Evolutionary conservation across 2,797 vertebrate species (phyloP).

Genomic region (Momotus momota): DNA sequence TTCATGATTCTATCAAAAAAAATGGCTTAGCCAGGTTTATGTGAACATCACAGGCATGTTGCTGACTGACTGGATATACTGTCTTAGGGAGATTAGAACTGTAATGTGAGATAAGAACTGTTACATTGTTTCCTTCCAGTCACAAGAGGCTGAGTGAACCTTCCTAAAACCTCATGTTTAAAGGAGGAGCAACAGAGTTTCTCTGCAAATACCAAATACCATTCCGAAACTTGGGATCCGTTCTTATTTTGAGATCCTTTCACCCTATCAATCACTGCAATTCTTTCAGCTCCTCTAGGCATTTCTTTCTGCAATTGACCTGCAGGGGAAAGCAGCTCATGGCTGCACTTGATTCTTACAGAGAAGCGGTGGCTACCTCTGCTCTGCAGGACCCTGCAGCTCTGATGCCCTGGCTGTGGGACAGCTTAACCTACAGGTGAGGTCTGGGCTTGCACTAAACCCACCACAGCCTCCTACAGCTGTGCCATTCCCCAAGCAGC

Average conservation of each 20-base stretch:
- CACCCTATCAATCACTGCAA: background rate
- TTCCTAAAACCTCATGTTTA: background rate
- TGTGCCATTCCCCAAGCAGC: rapidly evolving
- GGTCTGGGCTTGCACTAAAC: background rate
- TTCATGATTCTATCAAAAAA: background rate
- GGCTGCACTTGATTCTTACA: background rate
- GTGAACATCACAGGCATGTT: background rate
- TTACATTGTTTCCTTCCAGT: background rate
- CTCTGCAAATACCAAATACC: background rate
- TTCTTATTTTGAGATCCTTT: background rate
- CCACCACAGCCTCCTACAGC: background rate
- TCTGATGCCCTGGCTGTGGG: background rate
- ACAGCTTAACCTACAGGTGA: rapidly evolving
- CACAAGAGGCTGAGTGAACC: background rate
- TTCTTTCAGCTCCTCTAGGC: background rate
- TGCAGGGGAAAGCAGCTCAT: background rate
- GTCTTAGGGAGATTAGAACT: background rate
- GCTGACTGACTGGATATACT: background rate
- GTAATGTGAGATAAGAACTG: background rate
- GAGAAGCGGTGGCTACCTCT: background rate
- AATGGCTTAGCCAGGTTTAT: background rate
- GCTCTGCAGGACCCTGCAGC: background rate
- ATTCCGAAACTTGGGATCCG: background rate
- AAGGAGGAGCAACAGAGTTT: background rate
- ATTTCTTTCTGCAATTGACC: background rate